Evolutionary conservation across 2,113 vertebrate species (phyloP).

Genomic region (Coregonus clupeaformis): DNA sequence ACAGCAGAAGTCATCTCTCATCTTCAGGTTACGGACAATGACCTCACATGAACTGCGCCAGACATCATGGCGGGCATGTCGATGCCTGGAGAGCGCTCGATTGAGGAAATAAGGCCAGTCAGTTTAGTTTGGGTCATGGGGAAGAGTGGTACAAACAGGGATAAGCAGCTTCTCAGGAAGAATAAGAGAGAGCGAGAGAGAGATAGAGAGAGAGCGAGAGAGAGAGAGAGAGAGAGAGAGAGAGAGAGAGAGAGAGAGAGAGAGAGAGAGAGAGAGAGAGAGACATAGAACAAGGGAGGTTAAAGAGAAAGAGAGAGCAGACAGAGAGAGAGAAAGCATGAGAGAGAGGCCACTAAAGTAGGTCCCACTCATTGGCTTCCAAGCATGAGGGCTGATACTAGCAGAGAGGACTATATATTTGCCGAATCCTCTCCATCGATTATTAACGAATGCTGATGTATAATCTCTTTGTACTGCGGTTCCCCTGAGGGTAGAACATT

Average conservation of each 20-base stretch:
- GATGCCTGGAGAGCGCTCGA: conserved; percentile 22
- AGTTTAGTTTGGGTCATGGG: background rate
- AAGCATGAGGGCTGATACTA: conserved; percentile 46
- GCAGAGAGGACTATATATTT: conserved; percentile 58
- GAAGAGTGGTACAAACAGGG: conserved; percentile 1
- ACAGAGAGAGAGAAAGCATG: conserved; percentile 16
- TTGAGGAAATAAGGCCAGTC: conserved; percentile 36
- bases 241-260: background rate
- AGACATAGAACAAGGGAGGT: no score
- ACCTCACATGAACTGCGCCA: conserved; percentile 52
- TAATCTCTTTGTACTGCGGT: conserved; percentile 55
- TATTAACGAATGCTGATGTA: conserved; percentile 61
- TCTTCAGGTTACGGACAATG: conserved; percentile 34
- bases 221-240: background rate
- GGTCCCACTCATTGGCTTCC: conserved; percentile 18
- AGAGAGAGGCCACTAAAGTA: conserved; percentile 16
- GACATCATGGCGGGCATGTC: conserved; percentile 29
- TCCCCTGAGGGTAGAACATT: conserved; percentile 35
- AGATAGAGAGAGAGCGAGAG: background rate
- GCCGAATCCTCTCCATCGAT: conserved; percentile 58
- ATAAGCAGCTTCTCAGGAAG: background rate
- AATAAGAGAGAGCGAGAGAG: conserved; percentile 2
- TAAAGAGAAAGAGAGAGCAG: background rate
- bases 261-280: conserved; percentile 2
- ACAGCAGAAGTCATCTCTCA: conserved; percentile 36